A percentile compares a stretch with the other conserved stretches of the same genome.
phyloP scores from a whole-genome alignment of 1,140 invertebrate genomes.

The Orchestia grillus region DNA sequence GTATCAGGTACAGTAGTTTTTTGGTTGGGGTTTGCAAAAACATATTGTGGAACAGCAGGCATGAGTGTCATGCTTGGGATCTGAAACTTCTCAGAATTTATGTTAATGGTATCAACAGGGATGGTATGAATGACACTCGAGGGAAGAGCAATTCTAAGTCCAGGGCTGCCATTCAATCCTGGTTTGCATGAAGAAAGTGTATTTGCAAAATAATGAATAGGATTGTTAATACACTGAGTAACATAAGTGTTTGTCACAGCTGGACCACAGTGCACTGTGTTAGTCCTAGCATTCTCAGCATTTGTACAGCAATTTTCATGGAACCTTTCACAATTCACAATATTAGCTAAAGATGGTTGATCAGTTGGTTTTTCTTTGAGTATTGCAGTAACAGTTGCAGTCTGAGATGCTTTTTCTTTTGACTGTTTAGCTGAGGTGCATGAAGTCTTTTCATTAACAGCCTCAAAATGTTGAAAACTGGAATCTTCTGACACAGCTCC shows the following conservation, averaged over 20 bases:
- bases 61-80: not conserved
- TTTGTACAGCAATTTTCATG: not conserved
- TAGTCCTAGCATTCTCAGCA: not conserved
- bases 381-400: not conserved
- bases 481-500: not conserved
- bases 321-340: not conserved
- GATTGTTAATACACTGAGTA: not conserved
- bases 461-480: not conserved
- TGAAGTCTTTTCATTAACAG: not conserved
- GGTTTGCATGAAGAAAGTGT: not conserved
- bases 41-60: not conserved
- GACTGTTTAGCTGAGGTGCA: not conserved
- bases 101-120: not conserved
- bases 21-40: not conserved
- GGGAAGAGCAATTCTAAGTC: not conserved
- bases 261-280: not conserved
- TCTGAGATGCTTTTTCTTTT: constrained; percentile 35
- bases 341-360: not conserved
- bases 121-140: not conserved
- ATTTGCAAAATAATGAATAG: constrained; percentile 15
- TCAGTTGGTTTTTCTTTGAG: not conserved
- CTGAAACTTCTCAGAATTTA: not conserved
- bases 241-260: not conserved
- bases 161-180: not conserved
- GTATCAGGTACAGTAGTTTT: not conserved